A percentile compares a stretch with the other conserved stretches of the same genome.
Evolutionary conservation across 2,113 vertebrate genomes (phyloP).

Genomic region (Lamprologus speciosus): DNA sequence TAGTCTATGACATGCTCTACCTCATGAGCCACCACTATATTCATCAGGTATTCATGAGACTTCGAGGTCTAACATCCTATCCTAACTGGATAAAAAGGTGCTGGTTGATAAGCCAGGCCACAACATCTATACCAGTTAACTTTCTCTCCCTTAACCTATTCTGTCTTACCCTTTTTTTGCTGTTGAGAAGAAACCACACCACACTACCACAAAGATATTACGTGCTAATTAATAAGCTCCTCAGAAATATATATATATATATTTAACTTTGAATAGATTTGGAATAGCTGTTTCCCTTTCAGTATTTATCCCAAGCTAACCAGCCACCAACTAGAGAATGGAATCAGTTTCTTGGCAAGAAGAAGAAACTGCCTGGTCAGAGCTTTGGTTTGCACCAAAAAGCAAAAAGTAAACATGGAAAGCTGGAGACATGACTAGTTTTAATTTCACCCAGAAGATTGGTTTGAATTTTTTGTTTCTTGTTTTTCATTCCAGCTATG

Average conservation of each 20-base stretch:
- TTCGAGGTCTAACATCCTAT: no score
- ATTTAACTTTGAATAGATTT: not conserved
- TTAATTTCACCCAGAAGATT: not conserved
- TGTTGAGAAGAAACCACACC: not conserved
- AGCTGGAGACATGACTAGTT: not conserved
- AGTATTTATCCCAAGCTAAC: not conserved
- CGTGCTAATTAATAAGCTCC: not conserved
- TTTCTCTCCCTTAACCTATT: not conserved
- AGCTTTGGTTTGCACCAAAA: not conserved
- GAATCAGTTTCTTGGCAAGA: not conserved
- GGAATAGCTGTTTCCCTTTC: not conserved
- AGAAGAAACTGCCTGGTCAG: not conserved
- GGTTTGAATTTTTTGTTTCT: not conserved
- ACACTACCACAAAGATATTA: not conserved
- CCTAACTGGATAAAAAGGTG: no score
- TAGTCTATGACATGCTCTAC: no score
- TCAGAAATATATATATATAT: not conserved
- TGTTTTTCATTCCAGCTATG: slow-evolving; percentile 24
- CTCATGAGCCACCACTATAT: no score
- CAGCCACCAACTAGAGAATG: not conserved
- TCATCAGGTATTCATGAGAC: no score
- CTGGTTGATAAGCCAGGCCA: no score
- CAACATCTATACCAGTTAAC: no score
- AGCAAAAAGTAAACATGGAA: not conserved
- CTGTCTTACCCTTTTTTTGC: not conserved